Base-by-base conservation (phyloP, 2,888 invertebrate species). In the Strigamia maritima region DNA sequence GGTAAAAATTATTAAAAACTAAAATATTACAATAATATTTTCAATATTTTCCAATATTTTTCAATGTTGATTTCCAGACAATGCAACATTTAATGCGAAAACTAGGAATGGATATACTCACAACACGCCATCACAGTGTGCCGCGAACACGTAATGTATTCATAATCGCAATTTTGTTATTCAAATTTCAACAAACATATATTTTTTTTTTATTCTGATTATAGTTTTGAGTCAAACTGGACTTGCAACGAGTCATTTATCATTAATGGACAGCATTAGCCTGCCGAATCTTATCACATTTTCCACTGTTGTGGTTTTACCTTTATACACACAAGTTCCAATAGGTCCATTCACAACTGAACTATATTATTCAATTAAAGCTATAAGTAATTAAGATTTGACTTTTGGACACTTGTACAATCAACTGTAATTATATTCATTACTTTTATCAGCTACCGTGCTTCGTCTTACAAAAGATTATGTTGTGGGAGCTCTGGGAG, bases 261-360 rank as follows among this genome's bases (percentile, higher is more conserved):
- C 77, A 12, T 8, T 77, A 24, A 49, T 77, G 77, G 77, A 77
- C 19, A 79, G 81, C 81, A 80, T 83, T 84, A 82, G 83, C 84
- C 79, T 80, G 84, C 80, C 91, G 92, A 77, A 28, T 16, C 12
- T 35, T 10, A 19, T 38, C 24, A 76, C 31, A 84, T 84, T 77
- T 90, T 92, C 95, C 0, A 98, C 98, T 0, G 96, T 99, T 7
- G 99, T 99, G 0, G 91, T 99, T 78, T 92, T 99, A 8, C 94
- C 98, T 0, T 94, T 96, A 65, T 93, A 94, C 70, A 94, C 95
- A 82, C 97, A 98, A 85, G 97, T 99, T 0, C 99, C 98, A 0
- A 87, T 98, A n/a, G 94, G 95, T 0, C 94, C 97, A 38, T 99
- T 99, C 87, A 94, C 97, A 0, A 94, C 95, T 85, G 99, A 99